A percentile compares a stretch with the other conserved stretches of the same genome.
These are phyloP conservation scores for Erethizon dorsatum DNA, from an alignment of 2,797 vertebrate species.

Conservation along the genomic window DNA sequence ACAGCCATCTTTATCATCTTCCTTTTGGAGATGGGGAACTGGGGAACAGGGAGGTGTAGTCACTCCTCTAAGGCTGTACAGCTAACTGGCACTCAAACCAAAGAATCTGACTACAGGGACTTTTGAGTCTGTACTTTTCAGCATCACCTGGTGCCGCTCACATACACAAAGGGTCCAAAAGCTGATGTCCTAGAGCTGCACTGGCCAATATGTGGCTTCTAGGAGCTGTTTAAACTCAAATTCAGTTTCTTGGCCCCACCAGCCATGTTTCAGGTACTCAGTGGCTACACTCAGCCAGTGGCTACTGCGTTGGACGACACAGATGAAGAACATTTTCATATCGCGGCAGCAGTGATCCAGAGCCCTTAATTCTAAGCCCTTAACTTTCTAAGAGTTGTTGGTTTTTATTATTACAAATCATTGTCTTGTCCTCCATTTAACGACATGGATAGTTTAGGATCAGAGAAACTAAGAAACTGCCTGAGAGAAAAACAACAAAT, in stretches of 20 bases:
- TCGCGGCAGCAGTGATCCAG: not conserved
- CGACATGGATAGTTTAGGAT: not conserved
- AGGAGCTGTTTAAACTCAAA: not conserved
- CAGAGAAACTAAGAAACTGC: not conserved
- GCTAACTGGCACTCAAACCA: not conserved
- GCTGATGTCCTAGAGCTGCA: not conserved
- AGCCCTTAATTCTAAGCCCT: not conserved
- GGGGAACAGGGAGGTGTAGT: slow-evolving; percentile 37
- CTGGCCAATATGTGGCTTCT: not conserved
- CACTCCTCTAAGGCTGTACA: not conserved
- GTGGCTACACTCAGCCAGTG: not conserved
- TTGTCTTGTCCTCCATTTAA: slow-evolving; percentile 24
- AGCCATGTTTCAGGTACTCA: not conserved
- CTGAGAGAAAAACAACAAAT: slow-evolving; percentile 14
- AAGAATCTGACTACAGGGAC: not conserved
- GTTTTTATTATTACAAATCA: not conserved
- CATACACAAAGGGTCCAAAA: not conserved
- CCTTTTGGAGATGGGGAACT: not conserved
- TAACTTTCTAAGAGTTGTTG: not conserved
- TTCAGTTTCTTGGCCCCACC: not conserved
- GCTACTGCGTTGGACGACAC: not conserved
- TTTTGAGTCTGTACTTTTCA: not conserved
- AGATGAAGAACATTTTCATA: not conserved
- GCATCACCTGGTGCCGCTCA: not conserved
- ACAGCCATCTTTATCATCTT: not conserved